Base-by-base conservation (phyloP, 1,140 invertebrate genomes). In the Calycopis cecrops region DNA sequence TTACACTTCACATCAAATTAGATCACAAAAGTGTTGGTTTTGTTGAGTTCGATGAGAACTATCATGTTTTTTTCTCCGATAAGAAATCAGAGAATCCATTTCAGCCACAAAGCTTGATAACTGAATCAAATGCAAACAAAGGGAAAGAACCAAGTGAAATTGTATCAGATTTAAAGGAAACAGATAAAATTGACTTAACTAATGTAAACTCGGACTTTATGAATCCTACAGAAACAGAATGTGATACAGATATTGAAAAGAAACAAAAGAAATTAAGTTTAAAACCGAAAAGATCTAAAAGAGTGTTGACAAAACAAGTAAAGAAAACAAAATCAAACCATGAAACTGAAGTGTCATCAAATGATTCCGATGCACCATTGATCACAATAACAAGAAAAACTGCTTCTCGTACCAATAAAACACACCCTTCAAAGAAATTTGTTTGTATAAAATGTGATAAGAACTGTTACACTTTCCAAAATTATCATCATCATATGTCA, bases 41-140 rank as follows among this genome's bases (percentile, higher is more conserved):
- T 63, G 73, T 86, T 33, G 76, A 84, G 42, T 86, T 83, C 65
- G 75, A 86, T 72, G 60, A 79, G 7, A 77, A 77, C 9, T 77
- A 72, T 48, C 69, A 83, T 63, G 83, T 86, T 7, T 76, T 62
- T 54, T 86, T 81, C 37, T 63, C 59, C 7, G 73, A 78, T 18
- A 74, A 73, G 17, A 79, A 74, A 60, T 76, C 73, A 2, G 65
- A 62, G 1, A 69, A 73, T 4, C 66, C 71, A 33, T 69, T 73
- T 47, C 48, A 61, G 34, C 72, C 72, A 4, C 40, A 28, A 9
- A 4, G 14, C 40, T 4, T 52, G 21, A 21, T 42, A 33, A 4
- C 14, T 16, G 21, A 52, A 33, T 40, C 35, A 21, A 18, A 28
- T 17, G n/a, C 63, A 38, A n/a, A 57, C 4, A 42, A 16, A 14